Evolutionary conservation across 2,888 invertebrate genomes (phyloP), one percentile per base, ranked within the genome.

Genomic region (Lagria hirta): DNA sequence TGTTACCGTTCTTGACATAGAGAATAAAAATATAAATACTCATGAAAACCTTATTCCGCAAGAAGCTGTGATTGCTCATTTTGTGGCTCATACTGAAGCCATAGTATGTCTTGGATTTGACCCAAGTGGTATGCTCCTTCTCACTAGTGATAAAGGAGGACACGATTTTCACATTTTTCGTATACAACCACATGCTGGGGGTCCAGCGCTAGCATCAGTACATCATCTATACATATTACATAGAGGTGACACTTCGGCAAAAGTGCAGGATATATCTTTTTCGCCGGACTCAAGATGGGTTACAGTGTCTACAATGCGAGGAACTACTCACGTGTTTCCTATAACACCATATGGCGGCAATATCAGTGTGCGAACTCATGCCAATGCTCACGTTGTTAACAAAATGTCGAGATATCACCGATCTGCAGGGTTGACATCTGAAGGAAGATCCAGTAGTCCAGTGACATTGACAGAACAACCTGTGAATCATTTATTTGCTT

Each of bases 281-380:
- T 92, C 96, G 1, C 77, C 83, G 44, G 98, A 99, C 75, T 88
- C 88, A 15, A 85, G 99, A 37, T 99, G 98, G 98, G 86, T 92
- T n/a, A 89, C 95, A 1, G 83, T 98, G 3, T 92, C 93, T 22
- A 95, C 98, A 0, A 80, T 95, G 40, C 83, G 96, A 49, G 99
- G 98, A 48, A 99, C 99, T 1, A 96, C 96, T 16, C 99, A 99
- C 72, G 87, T 99, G 52, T 99, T 97, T 74, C 94, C 98, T 5
- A 82, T 99, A 30, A 93, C 93, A 8, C 92, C 98, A 10, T 99
- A 98, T 70, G 97, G 97, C 54, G 96, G 98, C 33, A 79, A 86
- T 38, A 83, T 91, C 51, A 91, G 88, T 43, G 86, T 92, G 37
- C 81, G 98, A 52, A 99, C 98, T 1, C 98, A 98, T 75, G 88